phyloP scores from a whole-genome alignment of 2,888 invertebrate species.

The Serripes groenlandicus region DNA sequence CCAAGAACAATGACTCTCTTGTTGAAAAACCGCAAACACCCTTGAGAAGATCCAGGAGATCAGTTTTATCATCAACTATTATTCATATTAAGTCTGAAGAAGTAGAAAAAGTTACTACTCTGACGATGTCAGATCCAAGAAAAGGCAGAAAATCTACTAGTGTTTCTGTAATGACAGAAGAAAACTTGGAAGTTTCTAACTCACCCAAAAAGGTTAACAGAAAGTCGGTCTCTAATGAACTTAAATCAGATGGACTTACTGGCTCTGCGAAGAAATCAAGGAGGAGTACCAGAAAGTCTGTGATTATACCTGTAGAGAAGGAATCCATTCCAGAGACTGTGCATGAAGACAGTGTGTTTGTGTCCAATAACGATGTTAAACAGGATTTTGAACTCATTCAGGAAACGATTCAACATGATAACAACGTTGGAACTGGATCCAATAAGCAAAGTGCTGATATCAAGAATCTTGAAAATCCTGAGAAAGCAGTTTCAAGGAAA shows the following conservation, averaged over 20 bases:
- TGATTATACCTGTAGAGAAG: neutral
- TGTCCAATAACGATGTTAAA: too few species aligned
- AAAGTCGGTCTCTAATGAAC: neutral
- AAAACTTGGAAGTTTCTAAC: neutral
- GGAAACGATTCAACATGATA: too few species aligned
- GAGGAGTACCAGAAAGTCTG: constrained; percentile 19
- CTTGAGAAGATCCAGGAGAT: constrained; percentile 40
- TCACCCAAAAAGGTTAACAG: neutral
- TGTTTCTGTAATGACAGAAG: neutral
- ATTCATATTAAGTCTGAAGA: constrained; percentile 5
- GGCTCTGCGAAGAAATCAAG: neutral
- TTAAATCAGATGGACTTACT: neutral
- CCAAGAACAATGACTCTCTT: neutral
- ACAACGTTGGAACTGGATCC: too few species aligned
- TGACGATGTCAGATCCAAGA: neutral
- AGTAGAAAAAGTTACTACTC: neutral
- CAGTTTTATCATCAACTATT: constrained; percentile 23
- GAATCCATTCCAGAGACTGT: constrained; percentile 8
- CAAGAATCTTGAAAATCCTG: neutral
- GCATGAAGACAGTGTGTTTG: constrained; percentile 7
- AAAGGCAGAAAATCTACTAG: neutral
- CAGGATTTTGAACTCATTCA: too few species aligned
- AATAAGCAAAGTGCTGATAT: too few species aligned
- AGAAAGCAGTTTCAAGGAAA: neutral
- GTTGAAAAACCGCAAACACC: neutral